Conservation (phyloP, 2,888 invertebrate species). For the Epirrhoe tristata region DNA sequence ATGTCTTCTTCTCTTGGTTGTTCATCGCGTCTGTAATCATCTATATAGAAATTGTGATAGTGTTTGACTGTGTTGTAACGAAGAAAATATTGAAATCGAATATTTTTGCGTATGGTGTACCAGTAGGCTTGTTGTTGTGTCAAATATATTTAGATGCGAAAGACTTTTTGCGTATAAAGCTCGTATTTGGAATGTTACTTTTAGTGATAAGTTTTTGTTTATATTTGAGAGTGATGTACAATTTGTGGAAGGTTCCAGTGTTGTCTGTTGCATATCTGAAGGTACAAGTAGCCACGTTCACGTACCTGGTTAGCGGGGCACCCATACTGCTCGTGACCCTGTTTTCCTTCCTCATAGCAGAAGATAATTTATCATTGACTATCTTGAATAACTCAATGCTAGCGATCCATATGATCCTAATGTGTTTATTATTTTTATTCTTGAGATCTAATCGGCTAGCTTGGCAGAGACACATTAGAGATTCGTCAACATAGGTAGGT, state of each 20-base stretch:
- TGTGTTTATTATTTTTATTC: conserved; percentile 16
- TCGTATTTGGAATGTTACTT: neutral
- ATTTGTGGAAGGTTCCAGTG: conserved; percentile 2
- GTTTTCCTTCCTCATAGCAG: neutral
- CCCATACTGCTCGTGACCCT: neutral
- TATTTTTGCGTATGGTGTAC: conserved; percentile 4
- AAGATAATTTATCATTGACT: neutral
- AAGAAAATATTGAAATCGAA: conserved; percentile 17
- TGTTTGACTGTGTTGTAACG: conserved; percentile 1
- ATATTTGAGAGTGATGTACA: conserved; percentile 15
- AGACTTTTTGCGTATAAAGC: neutral
- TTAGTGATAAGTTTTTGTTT: conserved; percentile 23
- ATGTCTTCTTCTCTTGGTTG: conserved; percentile 19
- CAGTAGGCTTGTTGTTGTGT: neutral
- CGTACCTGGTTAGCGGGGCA: conserved; percentile 11
- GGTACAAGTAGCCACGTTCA: conserved; percentile 15
- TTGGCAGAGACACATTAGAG: conserved; percentile 10
- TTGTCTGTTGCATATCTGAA: neutral
- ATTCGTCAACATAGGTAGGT: neutral
- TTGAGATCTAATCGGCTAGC: conserved; percentile 6
- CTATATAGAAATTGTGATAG: conserved; percentile 18
- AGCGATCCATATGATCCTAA: neutral
- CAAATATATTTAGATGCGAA: neutral
- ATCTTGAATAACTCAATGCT: neutral
- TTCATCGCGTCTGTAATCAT: conserved; percentile 9